A percentile compares a stretch with the other conserved stretches of the same genome.
phyloP scores from a whole-genome alignment of 2,888 invertebrate species.

The Hyalella azteca region DNA sequence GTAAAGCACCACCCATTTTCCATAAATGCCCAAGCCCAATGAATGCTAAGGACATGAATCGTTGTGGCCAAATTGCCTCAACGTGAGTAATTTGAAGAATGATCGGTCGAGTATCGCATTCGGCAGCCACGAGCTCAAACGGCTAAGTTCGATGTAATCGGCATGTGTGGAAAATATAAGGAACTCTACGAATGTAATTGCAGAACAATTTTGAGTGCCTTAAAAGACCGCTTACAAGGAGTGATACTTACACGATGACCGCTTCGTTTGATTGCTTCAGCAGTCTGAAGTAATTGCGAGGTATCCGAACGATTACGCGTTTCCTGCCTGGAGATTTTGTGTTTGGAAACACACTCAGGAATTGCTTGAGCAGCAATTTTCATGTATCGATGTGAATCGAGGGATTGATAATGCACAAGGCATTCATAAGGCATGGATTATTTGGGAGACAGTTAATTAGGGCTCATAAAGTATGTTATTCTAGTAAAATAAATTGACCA shows the following conservation, averaged over 20 bases:
- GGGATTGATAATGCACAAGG: too few species aligned
- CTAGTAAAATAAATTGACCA: too few species aligned
- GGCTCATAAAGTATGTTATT: too few species aligned
- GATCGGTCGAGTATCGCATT: too few species aligned
- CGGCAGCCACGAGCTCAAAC: slow-evolving; percentile 13
- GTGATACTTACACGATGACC: slow-evolving; percentile 31
- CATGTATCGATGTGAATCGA: too few species aligned
- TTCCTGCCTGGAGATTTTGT: not conserved
- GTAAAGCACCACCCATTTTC: slow-evolving; percentile 2
- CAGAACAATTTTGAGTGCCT: not conserved
- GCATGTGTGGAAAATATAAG: not conserved
- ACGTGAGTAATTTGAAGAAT: not conserved
- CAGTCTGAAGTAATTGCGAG: not conserved
- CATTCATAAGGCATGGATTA: too few species aligned
- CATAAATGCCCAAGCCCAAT: not conserved
- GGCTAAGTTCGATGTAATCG: not conserved
- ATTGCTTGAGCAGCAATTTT: too few species aligned
- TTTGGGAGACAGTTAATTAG: too few species aligned
- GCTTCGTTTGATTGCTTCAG: slow-evolving; percentile 12
- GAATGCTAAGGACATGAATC: slow-evolving; percentile 3
- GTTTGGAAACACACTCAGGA: not conserved
- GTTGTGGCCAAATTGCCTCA: not conserved
- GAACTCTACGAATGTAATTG: slow-evolving; percentile 10
- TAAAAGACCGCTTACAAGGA: slow-evolving; percentile 1
- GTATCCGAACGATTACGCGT: not conserved